Evolutionary conservation across 2,797 vertebrate genomes (phyloP).

Genomic region (Hydrolagus colliei): DNA sequence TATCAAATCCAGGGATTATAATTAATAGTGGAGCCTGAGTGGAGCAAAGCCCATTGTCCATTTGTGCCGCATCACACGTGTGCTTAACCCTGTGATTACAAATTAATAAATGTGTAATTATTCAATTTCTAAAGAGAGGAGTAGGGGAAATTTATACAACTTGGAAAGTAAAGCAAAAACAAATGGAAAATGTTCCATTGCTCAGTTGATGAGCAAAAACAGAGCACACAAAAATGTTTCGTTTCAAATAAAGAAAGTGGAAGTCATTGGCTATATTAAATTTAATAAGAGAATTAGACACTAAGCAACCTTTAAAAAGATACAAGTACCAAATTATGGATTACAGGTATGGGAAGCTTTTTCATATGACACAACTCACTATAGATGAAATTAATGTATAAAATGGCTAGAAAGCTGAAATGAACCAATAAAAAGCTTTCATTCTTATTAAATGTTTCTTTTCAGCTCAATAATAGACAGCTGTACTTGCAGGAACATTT

Average conservation of each 20-base stretch:
- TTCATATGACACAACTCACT: neutral
- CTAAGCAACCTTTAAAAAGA: neutral
- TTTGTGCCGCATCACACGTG: no score
- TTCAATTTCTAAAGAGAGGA: no score
- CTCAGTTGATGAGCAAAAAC: neutral
- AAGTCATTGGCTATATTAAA: neutral
- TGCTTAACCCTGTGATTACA: no score
- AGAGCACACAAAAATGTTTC: neutral
- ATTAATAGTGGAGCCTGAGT: no score
- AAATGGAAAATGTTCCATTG: neutral
- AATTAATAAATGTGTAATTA: no score
- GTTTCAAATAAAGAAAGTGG: neutral
- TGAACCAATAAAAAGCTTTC: neutral
- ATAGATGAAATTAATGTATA: neutral
- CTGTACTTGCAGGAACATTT: neutral
- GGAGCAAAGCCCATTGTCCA: no score
- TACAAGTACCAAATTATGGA: neutral
- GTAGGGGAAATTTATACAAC: no score
- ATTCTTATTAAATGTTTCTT: neutral
- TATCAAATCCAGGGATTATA: no score
- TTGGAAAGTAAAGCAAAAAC: no score
- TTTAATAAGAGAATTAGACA: neutral
- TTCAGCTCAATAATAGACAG: neutral
- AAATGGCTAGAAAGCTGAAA: neutral
- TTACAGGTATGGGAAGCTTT: neutral